Percentiles rank a stretch among this genome's conserved stretches.
These are phyloP conservation scores for Hoplias malabaricus DNA, from an alignment of 2,113 vertebrate species.

Conservation along the genomic window DNA sequence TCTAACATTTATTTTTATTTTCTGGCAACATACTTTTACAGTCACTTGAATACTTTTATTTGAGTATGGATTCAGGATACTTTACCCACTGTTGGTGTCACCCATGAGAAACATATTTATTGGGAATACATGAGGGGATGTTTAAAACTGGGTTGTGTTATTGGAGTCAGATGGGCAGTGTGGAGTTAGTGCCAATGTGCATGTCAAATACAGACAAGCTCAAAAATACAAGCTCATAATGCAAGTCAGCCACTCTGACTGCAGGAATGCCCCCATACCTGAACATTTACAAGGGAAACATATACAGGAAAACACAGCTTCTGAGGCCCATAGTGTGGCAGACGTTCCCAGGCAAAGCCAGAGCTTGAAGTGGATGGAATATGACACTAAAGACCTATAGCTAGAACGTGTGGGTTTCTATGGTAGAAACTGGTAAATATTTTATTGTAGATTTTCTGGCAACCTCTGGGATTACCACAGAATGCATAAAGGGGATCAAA, in stretches of 20 bases:
- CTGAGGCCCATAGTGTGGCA: neutral
- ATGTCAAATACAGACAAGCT: conserved; percentile 21
- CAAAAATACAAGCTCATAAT: conserved; percentile 6
- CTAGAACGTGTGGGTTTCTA: conserved; percentile 3
- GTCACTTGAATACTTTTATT: no score
- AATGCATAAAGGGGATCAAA: no score
- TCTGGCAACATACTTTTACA: no score
- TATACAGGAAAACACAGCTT: conserved; percentile 26
- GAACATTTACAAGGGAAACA: conserved; percentile 31
- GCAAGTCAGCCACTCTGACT: neutral
- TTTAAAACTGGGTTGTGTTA: conserved; percentile 19
- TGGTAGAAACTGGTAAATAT: conserved; percentile 11
- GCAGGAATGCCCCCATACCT: conserved; percentile 18
- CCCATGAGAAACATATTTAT: conserved; percentile 16
- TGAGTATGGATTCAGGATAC: no score
- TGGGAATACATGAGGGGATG: neutral
- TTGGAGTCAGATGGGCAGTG: conserved; percentile 40
- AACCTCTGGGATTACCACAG: neutral
- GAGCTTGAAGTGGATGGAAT: neutral
- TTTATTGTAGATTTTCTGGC: neutral
- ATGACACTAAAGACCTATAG: neutral
- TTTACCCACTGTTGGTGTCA: no score
- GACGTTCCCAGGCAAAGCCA: neutral
- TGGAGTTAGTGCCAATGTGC: neutral
- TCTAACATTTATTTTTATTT: no score